Evolutionary conservation across 2,888 invertebrate species (phyloP).

Genomic region (Cephus spinipes): DNA sequence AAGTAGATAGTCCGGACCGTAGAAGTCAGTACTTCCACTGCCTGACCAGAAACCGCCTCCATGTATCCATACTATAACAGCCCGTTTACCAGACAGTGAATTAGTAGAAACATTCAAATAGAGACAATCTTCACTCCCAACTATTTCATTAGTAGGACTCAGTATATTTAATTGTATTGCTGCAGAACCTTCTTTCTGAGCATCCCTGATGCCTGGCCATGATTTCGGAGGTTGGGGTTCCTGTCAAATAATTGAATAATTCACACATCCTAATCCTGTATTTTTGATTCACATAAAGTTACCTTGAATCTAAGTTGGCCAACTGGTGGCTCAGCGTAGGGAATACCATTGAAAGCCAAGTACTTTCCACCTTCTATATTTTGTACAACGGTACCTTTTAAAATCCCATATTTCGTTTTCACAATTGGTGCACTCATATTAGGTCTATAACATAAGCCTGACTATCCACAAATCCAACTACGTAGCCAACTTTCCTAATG

Average conservation of each 20-base stretch:
- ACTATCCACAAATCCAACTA: neutral
- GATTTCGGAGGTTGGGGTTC: constrained; percentile 64
- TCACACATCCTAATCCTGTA: neutral
- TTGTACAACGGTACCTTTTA: constrained; percentile 49
- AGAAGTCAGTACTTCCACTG: constrained; percentile 31
- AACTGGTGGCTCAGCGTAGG: constrained; percentile 63
- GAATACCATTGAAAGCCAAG: constrained; percentile 59
- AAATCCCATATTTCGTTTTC: constrained; percentile 50
- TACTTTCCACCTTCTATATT: constrained; percentile 48
- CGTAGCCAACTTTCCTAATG: neutral
- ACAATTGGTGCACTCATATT: constrained; percentile 46
- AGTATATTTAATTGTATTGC: constrained; percentile 1
- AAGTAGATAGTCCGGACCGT: constrained; percentile 42
- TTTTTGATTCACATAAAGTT: constrained; percentile 7
- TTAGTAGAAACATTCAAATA: constrained; percentile 46
- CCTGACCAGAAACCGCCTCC: constrained; percentile 48
- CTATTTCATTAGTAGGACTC: neutral
- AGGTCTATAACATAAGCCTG: constrained; percentile 11
- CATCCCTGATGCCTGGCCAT: constrained; percentile 66
- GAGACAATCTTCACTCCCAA: constrained; percentile 49
- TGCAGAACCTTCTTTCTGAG: constrained; percentile 48
- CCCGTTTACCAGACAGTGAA: constrained; percentile 26
- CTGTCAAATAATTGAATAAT: constrained; percentile 27
- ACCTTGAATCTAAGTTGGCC: constrained; percentile 64
- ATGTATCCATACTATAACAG: constrained; percentile 61